Evolutionary conservation across 2,797 vertebrate genomes (phyloP), one percentile per base, ranked within the genome.

Genomic region (Hemitrygon akajei): DNA sequence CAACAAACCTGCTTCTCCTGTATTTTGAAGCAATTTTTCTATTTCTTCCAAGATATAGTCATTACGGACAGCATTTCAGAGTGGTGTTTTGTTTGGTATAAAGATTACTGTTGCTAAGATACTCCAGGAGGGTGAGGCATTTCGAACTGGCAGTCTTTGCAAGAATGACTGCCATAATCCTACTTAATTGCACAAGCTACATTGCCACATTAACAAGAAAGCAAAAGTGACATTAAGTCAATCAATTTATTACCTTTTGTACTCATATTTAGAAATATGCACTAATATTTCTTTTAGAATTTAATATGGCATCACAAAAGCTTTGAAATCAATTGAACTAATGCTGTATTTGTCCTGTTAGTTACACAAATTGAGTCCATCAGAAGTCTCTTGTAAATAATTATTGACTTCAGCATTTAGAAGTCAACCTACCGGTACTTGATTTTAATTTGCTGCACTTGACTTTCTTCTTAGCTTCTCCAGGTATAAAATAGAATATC

Each of bases 51-150:
- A 69, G 9, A 22, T 37, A 69, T 89, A 7, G 66, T n/a, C 30
- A 89, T 37, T 89, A 20, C 37, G n/a, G 60, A 66, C 34, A 66
- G 86, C 86, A 10, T 89, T 89, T 66, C 34, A 63, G 66, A 66
- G 60, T 60, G 69, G 86, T 18, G 7, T 34, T 18, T 89, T 89
- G 86, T 89, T 89, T 89, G n/a, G 86, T 69, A 66, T 89, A 60
- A 89, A 89, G 60, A 89, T 69, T 22, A 66, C 66, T 89, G 86
- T 89, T 89, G 86, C 86, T 69, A 89, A 60, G 86, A 69, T 66
- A 89, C 86, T 89, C 58, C 20, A 30, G 56, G 86, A 89, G 86
- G 34, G 86, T 60, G 20, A 20, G 63, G 60, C 60, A 69, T 60
- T 89, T 69, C 20, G n/a, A 89, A n/a, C 34, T 89, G 86, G 66